Evolutionary conservation across 2,113 vertebrate genomes (phyloP), one percentile per base, ranked within the genome.

Genomic region (Aix galericulata): DNA sequence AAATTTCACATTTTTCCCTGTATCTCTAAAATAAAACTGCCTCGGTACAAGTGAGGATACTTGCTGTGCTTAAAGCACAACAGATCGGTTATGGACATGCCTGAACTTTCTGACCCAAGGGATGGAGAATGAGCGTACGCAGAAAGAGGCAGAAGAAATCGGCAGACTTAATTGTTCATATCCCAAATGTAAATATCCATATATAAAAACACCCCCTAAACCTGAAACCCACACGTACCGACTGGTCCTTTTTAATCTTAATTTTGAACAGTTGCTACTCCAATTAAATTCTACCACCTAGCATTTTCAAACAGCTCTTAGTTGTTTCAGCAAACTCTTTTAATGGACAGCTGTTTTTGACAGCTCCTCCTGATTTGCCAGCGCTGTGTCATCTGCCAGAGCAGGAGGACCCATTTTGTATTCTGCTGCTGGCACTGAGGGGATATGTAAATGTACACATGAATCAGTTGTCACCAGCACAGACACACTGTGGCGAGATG

Each of bases 321-420:
- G 97, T 98, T 97, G 97, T 97, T 97, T 88, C 96, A 93, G 97
- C 97, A 96, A 97, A 97, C 97, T 98, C 97, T 27, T 96, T 95
- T 97, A 97, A 98, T 95, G 97, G 99, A 99, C 98, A 99, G 99
- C 99, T 99, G 99, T 99, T 99, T 98, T 98, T 99, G 99, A 99
- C 99, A 99, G 99, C 98, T 98, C 98, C 98, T 98, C 98, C 98
- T 98, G 98, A 98, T 98, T 98, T 98, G 98, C 98, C 98, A 97
- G 98, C 97, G 98, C 98, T 97, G 98, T 99, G 98, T 99, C 98
- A 99, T 98, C 99, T 99, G 98, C 98, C 96, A 96, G 98, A 97
- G 97, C 97, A 98, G 98, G 97, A 98, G 98, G 98, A 98, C 97
- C 98, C 98, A 97, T 98, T 98, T 98, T 98, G 98, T 98, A 98